These are phyloP conservation scores for Serripes groenlandicus DNA, from an alignment of 2,888 invertebrate species.

Conservation along the genomic window DNA sequence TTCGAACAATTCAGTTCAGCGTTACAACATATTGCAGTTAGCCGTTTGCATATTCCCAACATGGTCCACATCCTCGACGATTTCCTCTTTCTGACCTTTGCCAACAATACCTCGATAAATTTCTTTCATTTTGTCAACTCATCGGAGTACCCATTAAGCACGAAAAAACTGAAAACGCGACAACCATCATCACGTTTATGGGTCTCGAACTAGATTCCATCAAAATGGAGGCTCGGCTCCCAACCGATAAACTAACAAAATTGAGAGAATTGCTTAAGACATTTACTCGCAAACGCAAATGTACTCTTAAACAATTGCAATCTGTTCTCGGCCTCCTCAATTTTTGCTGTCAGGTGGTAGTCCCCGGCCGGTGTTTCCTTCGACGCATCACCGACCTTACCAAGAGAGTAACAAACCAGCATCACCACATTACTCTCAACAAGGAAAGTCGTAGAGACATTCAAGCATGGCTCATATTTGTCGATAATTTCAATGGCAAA, in stretches of 20 bases:
- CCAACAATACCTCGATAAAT: not conserved
- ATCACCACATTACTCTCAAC: conserved; percentile 28
- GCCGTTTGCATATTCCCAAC: not conserved
- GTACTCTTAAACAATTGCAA: conserved; percentile 16
- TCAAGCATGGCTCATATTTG: conserved; percentile 28
- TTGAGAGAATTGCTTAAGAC: not conserved
- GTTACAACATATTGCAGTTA: conserved; percentile 27
- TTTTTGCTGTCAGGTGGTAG: conserved; percentile 29
- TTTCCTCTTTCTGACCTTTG: conserved; percentile 34
- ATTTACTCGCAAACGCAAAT: not conserved
- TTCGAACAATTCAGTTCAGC: conserved; percentile 56
- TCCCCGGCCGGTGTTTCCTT: conserved; percentile 27
- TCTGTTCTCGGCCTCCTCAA: conserved; percentile 19
- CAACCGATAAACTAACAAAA: conserved; percentile 15
- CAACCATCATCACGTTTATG: conserved; percentile 29
- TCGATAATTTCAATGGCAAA: conserved; percentile 47
- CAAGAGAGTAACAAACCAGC: conserved; percentile 24
- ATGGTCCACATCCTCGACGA: conserved; percentile 55
- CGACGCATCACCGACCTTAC: conserved; percentile 37
- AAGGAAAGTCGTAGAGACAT: conserved; percentile 26
- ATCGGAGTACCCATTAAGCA: conserved; percentile 34
- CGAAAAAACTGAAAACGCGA: conserved; percentile 45
- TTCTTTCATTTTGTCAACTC: conserved; percentile 1
- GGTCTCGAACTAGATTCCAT: conserved; percentile 37
- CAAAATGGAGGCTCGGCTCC: conserved; percentile 32